Evolutionary conservation across 2,113 vertebrate species (phyloP).

Genomic region (Poeciliopsis prolifica): DNA sequence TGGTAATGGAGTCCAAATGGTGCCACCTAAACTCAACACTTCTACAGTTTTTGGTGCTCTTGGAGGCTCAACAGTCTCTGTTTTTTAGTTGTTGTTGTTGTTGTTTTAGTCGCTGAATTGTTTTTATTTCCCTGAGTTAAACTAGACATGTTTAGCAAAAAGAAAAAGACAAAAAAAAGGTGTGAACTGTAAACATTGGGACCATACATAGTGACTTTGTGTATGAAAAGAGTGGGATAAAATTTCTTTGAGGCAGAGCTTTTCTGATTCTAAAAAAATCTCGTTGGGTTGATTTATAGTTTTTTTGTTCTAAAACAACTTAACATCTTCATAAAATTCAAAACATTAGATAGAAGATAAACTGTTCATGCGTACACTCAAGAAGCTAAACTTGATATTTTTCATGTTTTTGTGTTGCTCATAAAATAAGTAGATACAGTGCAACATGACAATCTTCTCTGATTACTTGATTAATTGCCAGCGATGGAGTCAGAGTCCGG

Average conservation of each 20-base stretch:
- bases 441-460: no score
- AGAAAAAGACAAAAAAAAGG: neutral
- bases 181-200: neutral
- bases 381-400: no score
- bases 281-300: constrained; percentile 15
- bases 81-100: neutral
- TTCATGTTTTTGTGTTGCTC: no score
- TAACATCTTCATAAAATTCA: neutral
- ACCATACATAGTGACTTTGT: neutral
- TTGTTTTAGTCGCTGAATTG: constrained; percentile 55
- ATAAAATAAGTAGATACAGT: no score
- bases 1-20: constrained; percentile 49
- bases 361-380: no score
- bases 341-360: neutral
- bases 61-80: constrained; percentile 51
- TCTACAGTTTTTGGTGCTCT: constrained; percentile 67
- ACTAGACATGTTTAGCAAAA: constrained; percentile 21
- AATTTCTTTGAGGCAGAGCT: constrained; percentile 24
- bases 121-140: constrained; percentile 13
- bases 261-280: constrained; percentile 35
- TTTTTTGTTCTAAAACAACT: neutral
- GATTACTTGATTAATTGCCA: no score
- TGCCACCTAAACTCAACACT: constrained; percentile 63
- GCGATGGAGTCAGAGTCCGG: no score
- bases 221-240: neutral